Percentiles rank a stretch among this genome's conserved stretches.
phyloP scores from a whole-genome alignment of 2,797 vertebrate species.

The Rhinatrema bivittatum region DNA sequence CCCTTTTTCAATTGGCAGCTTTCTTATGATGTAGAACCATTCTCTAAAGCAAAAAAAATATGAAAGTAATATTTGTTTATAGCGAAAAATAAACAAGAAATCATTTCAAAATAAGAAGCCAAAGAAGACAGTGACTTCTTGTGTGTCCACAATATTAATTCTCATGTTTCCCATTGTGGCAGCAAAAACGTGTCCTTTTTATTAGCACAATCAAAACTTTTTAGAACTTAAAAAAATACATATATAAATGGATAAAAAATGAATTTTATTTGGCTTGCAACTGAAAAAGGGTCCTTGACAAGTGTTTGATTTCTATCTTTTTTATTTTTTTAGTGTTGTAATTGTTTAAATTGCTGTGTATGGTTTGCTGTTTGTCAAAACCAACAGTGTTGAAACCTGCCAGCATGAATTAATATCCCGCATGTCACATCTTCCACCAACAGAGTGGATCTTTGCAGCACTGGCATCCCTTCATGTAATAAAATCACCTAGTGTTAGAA shows the following conservation, averaged over 20 bases:
- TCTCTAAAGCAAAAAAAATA: constrained; percentile 28
- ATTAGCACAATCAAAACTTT: too few species aligned
- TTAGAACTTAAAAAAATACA: background rate
- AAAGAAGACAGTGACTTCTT: too few species aligned
- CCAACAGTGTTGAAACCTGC: constrained; percentile 77
- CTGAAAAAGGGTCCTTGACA: constrained; percentile 74
- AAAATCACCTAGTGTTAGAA: constrained; percentile 64
- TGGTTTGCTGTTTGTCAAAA: constrained; percentile 76
- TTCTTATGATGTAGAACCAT: constrained; percentile 54
- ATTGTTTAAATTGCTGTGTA: constrained; percentile 77
- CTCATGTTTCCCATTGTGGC: too few species aligned
- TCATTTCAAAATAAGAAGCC: constrained; percentile 31
- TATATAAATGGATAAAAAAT: background rate
- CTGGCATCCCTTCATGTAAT: constrained; percentile 69
- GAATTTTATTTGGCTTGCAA: constrained; percentile 56
- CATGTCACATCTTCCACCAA: constrained; percentile 69
- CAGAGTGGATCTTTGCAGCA: constrained; percentile 60
- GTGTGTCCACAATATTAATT: too few species aligned
- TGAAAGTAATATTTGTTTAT: constrained; percentile 38
- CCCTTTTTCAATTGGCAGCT: constrained; percentile 71
- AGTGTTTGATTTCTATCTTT: constrained; percentile 65
- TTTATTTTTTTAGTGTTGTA: constrained; percentile 70
- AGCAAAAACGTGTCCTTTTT: too few species aligned
- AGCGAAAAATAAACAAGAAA: constrained; percentile 25
- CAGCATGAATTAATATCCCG: constrained; percentile 75